These are phyloP conservation scores for Antigone vipio DNA, from an alignment of 2,113 vertebrate genomes.

Conservation along the genomic window DNA sequence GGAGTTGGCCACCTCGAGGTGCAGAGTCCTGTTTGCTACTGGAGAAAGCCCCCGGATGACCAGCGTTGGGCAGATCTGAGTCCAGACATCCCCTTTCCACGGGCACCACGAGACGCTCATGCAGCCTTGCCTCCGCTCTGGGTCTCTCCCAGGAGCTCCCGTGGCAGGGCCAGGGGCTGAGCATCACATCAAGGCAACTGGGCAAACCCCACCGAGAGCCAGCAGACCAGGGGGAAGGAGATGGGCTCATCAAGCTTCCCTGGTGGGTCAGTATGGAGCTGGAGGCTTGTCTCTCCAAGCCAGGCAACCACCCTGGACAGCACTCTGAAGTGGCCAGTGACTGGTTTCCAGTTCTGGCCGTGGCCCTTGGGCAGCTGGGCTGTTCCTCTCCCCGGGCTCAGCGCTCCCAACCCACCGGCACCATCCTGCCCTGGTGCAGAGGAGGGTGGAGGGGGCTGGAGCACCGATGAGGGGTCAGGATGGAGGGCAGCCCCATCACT, in stretches of 20 bases:
- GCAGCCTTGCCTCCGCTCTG: background rate
- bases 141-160: background rate
- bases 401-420: rapidly evolving
- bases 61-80: background rate
- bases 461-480: rapidly evolving
- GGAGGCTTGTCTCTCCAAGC: background rate
- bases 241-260: background rate
- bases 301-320: background rate
- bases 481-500: background rate
- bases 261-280: background rate
- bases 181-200: rapidly evolving
- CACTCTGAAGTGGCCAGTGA: background rate
- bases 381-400: background rate
- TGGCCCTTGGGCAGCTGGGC: background rate
- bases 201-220: background rate
- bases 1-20: rapidly evolving
- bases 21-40: rapidly evolving
- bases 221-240: background rate
- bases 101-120: rapidly evolving
- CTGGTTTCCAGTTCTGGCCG: background rate
- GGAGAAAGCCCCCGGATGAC: background rate
- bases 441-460: background rate
- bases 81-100: too few species aligned
- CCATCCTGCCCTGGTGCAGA: background rate
- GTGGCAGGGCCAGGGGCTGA: background rate